Conservation (phyloP, 2,888 invertebrate genomes). For the Tineola bisselliella region DNA sequence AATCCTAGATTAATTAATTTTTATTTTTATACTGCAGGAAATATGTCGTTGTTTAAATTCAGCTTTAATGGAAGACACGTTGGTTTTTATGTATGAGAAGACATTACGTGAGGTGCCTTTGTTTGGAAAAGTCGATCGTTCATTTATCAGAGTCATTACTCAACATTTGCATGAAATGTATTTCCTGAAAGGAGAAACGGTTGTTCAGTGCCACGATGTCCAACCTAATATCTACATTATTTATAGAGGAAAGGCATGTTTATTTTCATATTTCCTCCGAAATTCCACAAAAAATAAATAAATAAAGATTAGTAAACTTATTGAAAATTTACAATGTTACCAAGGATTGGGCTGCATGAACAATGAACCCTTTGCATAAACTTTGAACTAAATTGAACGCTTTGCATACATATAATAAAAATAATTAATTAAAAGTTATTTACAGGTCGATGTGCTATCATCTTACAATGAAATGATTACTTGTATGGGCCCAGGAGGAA, state of each 20-base stretch:
- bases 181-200: constrained; percentile 55
- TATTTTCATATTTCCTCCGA: no score
- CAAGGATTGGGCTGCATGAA: no score
- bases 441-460: constrained; percentile 53
- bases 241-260: constrained; percentile 55
- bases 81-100: constrained; percentile 61
- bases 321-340: no score
- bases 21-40: constrained; percentile 28
- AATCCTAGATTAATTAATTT: no score
- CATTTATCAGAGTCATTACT: constrained; percentile 63
- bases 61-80: constrained; percentile 61
- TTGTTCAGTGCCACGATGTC: constrained; percentile 57
- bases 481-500: constrained; percentile 63
- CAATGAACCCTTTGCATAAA: no score
- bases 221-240: constrained; percentile 59
- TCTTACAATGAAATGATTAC: constrained; percentile 62
- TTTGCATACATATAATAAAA: no score
- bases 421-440: no score
- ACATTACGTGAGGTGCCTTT: constrained; percentile 63
- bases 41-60: constrained; percentile 60
- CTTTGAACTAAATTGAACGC: no score
- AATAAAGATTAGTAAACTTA: no score
- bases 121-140: constrained; percentile 60
- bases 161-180: constrained; percentile 63
- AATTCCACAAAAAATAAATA: no score